A percentile compares a stretch with the other conserved stretches of the same genome.
Evolutionary conservation across 2,113 vertebrate genomes (phyloP).

Genomic region (Gavialis gangeticus): DNA sequence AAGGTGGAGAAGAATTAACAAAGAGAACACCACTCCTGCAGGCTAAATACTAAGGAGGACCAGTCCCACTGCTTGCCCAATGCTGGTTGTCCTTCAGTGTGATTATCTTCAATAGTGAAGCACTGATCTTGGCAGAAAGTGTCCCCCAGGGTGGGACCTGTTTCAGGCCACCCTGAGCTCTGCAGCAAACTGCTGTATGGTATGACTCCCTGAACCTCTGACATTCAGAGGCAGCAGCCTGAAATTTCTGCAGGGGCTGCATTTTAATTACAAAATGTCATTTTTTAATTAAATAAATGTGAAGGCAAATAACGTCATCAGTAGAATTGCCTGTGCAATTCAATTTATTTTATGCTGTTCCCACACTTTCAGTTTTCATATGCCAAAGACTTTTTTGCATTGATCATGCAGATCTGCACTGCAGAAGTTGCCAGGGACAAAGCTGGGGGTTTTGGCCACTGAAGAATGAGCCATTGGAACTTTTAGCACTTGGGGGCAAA

Average conservation of each 20-base stretch:
- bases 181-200: background rate
- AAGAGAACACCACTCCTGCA: background rate
- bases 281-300: slow-evolving; percentile 61
- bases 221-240: background rate
- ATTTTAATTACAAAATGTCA: slow-evolving; percentile 46
- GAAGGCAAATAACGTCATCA: slow-evolving; percentile 11
- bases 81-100: background rate
- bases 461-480: slow-evolving; percentile 49
- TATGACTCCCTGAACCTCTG: background rate
- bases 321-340: slow-evolving; percentile 27
- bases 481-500: slow-evolving; percentile 33
- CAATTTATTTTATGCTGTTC: slow-evolving; percentile 54
- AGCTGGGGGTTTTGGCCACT: slow-evolving; percentile 17
- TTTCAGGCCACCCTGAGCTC: background rate
- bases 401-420: slow-evolving; percentile 61
- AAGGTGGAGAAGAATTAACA: background rate
- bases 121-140: background rate
- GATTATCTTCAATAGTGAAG: fast-evolving
- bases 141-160: background rate
- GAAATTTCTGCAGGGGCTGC: slow-evolving; percentile 18
- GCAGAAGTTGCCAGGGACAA: slow-evolving; percentile 58
- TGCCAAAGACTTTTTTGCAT: slow-evolving; percentile 56
- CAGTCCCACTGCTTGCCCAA: background rate
- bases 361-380: background rate
- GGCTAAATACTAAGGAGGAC: background rate